Evolutionary conservation across 2,888 invertebrate genomes (phyloP).

Genomic region (Stratiomys singularior): DNA sequence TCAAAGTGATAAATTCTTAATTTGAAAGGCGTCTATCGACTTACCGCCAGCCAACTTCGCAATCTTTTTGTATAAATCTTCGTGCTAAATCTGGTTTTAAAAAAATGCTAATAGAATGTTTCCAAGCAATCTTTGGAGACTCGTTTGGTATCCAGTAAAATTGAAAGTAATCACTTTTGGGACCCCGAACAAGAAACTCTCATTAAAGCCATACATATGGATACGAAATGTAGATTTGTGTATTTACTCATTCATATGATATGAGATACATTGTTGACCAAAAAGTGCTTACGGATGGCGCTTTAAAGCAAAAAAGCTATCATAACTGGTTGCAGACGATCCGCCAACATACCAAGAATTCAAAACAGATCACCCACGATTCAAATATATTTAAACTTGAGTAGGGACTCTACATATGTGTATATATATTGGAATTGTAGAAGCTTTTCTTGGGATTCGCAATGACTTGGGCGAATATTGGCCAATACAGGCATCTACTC

Average conservation of each 20-base stretch:
- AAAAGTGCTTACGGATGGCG: background rate
- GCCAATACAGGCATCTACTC: background rate
- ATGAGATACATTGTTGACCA: background rate
- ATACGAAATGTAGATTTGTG: background rate
- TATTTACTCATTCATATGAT: background rate
- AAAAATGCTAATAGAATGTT: background rate
- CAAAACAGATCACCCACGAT: constrained; percentile 27
- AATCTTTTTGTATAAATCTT: background rate
- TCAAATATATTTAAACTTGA: background rate
- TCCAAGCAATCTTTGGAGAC: background rate
- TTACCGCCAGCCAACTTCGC: background rate
- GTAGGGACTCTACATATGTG: background rate
- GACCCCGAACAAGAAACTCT: background rate
- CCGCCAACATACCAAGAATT: background rate
- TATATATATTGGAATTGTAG: too few species aligned
- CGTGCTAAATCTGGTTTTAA: background rate
- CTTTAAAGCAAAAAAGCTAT: background rate
- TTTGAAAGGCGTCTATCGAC: background rate
- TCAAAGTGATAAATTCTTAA: background rate
- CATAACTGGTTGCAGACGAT: background rate
- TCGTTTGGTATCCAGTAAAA: background rate
- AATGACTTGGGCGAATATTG: background rate
- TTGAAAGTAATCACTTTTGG: constrained; percentile 12
- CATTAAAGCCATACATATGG: constrained; percentile 18
- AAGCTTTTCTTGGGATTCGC: constrained; percentile 1